Conservation (phyloP, 2,888 invertebrate genomes). For the Drosophila quinaria region DNA sequence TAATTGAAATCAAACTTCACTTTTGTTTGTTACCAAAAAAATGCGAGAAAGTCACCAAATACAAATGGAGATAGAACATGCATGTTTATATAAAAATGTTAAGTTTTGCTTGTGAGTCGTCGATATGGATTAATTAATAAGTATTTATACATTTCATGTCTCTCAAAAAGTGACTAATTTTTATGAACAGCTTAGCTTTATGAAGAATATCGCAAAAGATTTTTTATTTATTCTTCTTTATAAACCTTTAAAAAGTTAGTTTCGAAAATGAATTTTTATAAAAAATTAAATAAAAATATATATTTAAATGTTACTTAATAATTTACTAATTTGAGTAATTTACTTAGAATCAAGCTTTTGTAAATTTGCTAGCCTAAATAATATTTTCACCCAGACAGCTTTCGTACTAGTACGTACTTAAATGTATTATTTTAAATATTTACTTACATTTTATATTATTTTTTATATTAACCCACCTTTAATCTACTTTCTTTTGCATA, state of each 20-base stretch:
- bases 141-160: not conserved
- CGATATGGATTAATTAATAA: not conserved
- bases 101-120: not conserved
- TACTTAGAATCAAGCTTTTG: conserved; percentile 26
- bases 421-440: not conserved
- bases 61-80: not conserved
- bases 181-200: not conserved
- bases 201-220: not conserved
- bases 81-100: not conserved
- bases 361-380: conserved; percentile 55
- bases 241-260: not conserved
- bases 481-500: conserved; percentile 44
- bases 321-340: not conserved
- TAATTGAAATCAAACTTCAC: too few relatives aligned
- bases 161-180: not conserved
- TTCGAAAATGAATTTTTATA: not conserved
- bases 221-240: not conserved
- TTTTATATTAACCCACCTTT: conserved; percentile 22
- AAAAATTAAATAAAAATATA: not conserved
- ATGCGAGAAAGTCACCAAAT: too few relatives aligned
- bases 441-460: not conserved
- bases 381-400: conserved; percentile 51
- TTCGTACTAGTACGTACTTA: not conserved
- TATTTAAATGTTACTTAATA: conserved; percentile 1
- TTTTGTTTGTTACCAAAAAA: too few relatives aligned